Base-by-base conservation (phyloP, 2,888 invertebrate genomes). In the Melanostoma mellinum region DNA sequence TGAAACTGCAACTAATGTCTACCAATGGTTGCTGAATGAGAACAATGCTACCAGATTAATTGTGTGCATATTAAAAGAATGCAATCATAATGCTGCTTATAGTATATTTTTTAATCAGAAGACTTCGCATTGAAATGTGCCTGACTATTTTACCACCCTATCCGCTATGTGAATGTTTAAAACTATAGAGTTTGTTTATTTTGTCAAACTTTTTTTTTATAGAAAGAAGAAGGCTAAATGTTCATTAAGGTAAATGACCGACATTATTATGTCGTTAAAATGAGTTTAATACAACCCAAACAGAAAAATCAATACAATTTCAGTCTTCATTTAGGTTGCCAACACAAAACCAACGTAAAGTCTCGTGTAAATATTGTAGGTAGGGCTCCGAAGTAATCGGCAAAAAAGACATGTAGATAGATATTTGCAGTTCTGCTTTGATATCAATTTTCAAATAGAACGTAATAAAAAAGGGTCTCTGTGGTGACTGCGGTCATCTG, bases 31-130 rank as follows among this genome's bases (percentile, higher is more conserved):
- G 53, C 8, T 52, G 35, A 67, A 60, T 73, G 48, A 40, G 44
- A 75, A 80, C 69, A 65, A 67, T 60, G 65, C 48, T 67, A 8
- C 42, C 36, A 60, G 71, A 76, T 76, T 81, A 81, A 76, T 81
- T 81, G 55, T 71, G 56, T 46, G 61, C 60, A 60, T 8, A 58
- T 53, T 78, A 52, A 65, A 33, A 52, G 53, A 48, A 74, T 69
- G 71, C 65, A 69, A 75, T 67, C 44, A 48, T 48, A 30, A 33
- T 61, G 8, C 33, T 55, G 42, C 8, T 55, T 58, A 42, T 36
- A 20, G 53, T 42, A 10, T 38, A 33, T 4, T 61, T 69, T 61
- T 44, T 56, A 63, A 53, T 75, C 52, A 52, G 56, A 30, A 30
- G 52, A 10, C 9, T 50, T 10, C 9, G 69, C 53, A 71, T 75